Evolutionary conservation across 2,888 invertebrate genomes (phyloP), one percentile per base, ranked within the genome.

Genomic region (Xestia c-nigrum): DNA sequence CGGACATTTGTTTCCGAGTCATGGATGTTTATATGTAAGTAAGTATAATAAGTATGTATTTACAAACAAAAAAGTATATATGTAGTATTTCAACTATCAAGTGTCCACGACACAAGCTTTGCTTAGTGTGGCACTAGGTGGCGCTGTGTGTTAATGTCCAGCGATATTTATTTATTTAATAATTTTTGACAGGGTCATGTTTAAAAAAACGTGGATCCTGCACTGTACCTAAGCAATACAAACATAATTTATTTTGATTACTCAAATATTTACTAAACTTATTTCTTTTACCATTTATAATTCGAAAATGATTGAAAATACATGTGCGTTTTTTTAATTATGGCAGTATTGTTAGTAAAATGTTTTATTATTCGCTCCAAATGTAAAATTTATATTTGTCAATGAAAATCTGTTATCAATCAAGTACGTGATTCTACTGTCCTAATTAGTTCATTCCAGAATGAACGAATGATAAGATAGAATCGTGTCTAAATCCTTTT

Each of bases 401-500:
- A 64, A 64, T 79, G 72, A 66, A 64, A 72, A 66, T 68, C 21
- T 14, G 19, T 72, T 72, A 74, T 76, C 66, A 59, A 59, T 72
- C n/a, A 76, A 80, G 74, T 43, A 67, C 59, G 31, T 55, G 72
- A 6, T 21, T 55, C 50, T 64, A 65, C 46, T 61, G 76, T 14
- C 16, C 59, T 66, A 72, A 73, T 83, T 76, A 59, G 24, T 31
- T 64, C 12, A 14, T 76, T 83, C 84, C 80, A 74, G 80, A 83
- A 76, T 40, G 19, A 71, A 47, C 47, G 12, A 59, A 10, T 40
- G 63, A 80, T 83, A 83, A 72, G 47, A 71, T 64, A 40, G 6
- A 40, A 55, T 57, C 21, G 4, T 14, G 40, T n/a, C 47, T 68
- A 46, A 47, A 47, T 40, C 47, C 31, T 38, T 78, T 55, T 73